These are phyloP conservation scores for Punctoribates punctum DNA, from an alignment of 2,888 invertebrate species.

Conservation along the genomic window DNA sequence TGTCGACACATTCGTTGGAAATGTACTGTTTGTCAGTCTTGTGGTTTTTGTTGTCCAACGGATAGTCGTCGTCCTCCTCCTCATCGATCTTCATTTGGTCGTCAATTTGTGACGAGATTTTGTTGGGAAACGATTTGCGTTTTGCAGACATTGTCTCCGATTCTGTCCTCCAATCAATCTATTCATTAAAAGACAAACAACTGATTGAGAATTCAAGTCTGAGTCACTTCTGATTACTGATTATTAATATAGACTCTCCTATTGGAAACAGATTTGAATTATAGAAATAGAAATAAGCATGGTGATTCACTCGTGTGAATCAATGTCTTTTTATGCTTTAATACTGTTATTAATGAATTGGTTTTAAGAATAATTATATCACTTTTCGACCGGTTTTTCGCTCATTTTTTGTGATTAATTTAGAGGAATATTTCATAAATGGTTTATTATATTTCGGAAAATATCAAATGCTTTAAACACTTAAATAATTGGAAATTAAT, in stretches of 20 bases:
- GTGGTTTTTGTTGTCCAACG: conserved; percentile 13
- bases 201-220: background rate
- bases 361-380: no score
- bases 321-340: no score
- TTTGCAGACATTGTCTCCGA: conserved; percentile 35
- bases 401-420: background rate
- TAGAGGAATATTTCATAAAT: background rate
- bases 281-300: no score
- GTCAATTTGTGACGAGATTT: conserved; percentile 31
- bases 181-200: background rate
- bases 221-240: no score
- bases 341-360: no score
- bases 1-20: conserved; percentile 19
- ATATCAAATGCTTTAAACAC: background rate
- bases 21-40: background rate
- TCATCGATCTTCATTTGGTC: conserved; percentile 18
- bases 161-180: conserved; percentile 3
- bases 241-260: no score
- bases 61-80: conserved; percentile 27
- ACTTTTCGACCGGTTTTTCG: background rate
- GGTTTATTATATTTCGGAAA: conserved; percentile 4
- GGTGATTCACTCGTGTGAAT: no score
- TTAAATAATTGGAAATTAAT: conserved; percentile 26
- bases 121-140: conserved; percentile 33
- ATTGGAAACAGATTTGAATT: no score